phyloP scores from a whole-genome alignment of 2,888 invertebrate genomes.

The Drosophila austrosaltans region DNA sequence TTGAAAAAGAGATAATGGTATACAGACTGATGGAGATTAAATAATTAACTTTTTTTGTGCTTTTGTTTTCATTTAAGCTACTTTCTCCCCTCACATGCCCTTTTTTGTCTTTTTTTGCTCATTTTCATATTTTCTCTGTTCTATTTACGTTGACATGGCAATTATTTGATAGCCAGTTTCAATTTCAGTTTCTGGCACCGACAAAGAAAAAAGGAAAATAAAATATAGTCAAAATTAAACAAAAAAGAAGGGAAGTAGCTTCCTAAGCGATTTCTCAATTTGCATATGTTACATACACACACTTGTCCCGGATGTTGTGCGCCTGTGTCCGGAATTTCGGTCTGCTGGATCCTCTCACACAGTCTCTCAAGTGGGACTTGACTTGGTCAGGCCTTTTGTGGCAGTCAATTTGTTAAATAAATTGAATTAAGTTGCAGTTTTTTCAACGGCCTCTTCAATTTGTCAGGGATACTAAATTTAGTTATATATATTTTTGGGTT shows the following conservation, averaged over 20 bases:
- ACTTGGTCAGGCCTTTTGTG: conserved; percentile 43
- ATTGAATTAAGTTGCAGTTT: conserved; percentile 68
- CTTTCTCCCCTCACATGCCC: neutral
- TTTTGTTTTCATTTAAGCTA: neutral
- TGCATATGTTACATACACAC: conserved; percentile 65
- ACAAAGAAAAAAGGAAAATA: conserved; percentile 36
- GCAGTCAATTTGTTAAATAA: conserved; percentile 75
- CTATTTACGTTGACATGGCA: conserved; percentile 39
- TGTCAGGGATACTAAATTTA: conserved; percentile 13
- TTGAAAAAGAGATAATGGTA: neutral
- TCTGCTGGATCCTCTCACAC: conserved; percentile 19
- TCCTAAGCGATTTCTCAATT: conserved; percentile 73
- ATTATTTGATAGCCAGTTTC: conserved; percentile 64
- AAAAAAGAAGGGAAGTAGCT: conserved; percentile 40
- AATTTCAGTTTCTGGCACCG: conserved; percentile 51
- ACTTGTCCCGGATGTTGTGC: conserved; percentile 7
- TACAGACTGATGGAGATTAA: neutral
- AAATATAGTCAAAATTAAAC: neutral
- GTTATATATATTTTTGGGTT: neutral
- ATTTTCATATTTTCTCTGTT: conserved; percentile 27
- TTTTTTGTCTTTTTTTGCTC: conserved; percentile 4
- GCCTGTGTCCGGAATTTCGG: neutral
- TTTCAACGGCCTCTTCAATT: conserved; percentile 30
- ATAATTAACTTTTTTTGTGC: conserved; percentile 43
- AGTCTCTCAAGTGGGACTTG: conserved; percentile 33